Conservation (phyloP, 2,113 vertebrate genomes). For the Delphinus delphis region DNA sequence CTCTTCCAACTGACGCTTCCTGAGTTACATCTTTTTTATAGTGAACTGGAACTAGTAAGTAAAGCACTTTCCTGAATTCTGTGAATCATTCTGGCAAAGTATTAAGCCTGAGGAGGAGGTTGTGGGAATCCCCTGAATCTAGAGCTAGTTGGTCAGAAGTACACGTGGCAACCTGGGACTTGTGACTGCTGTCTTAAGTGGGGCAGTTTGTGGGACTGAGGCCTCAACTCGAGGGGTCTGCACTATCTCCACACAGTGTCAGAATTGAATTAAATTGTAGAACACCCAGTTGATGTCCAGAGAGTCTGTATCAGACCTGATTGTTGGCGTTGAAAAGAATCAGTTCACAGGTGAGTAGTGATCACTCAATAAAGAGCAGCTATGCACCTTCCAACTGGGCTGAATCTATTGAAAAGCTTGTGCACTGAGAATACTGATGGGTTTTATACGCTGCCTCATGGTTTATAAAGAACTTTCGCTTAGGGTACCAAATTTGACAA, state of each 20-base stretch:
- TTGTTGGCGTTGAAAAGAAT: neutral
- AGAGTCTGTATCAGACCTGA: neutral
- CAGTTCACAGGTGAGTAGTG: neutral
- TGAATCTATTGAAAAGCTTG: neutral
- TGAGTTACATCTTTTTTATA: neutral
- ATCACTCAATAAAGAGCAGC: neutral
- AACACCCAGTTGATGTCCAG: neutral
- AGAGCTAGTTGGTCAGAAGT: neutral
- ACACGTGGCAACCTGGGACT: neutral
- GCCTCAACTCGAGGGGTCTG: neutral
- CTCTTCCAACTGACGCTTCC: neutral
- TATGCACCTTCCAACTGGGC: neutral
- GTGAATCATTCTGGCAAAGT: neutral
- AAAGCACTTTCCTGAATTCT: neutral
- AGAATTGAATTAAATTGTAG: neutral
- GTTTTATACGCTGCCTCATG: neutral
- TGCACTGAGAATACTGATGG: neutral
- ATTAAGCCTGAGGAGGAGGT: neutral
- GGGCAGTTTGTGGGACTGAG: neutral
- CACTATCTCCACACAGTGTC: rapidly evolving
- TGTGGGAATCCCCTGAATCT: neutral
- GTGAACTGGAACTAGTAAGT: neutral
- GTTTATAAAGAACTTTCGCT: neutral
- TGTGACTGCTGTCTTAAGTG: neutral
- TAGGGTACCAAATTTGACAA: too few species aligned